phyloP scores from a whole-genome alignment of 2,113 vertebrate species.

The Perca fluviatilis region DNA sequence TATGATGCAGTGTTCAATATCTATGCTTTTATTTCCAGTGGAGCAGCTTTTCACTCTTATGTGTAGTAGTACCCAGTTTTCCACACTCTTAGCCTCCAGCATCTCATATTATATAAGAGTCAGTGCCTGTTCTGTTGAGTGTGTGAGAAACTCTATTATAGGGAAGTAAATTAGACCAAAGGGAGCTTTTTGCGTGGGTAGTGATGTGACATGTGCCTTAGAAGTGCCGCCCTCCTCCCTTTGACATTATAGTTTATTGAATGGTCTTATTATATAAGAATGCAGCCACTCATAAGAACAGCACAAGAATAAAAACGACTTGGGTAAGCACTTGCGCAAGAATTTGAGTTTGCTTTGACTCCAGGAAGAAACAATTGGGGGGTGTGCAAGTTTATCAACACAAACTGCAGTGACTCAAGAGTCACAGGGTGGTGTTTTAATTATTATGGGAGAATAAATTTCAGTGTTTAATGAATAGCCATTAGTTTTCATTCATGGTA shows the following conservation, averaged over 20 bases:
- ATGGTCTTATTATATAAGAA: constrained; percentile 66
- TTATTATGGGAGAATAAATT: background rate
- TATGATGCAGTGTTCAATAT: background rate
- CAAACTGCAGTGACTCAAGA: background rate
- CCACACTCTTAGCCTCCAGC: constrained; percentile 37
- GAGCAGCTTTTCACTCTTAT: background rate
- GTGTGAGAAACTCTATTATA: constrained; percentile 45
- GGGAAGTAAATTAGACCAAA: constrained; percentile 47
- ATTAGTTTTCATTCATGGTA: constrained; percentile 62
- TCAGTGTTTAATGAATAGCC: constrained; percentile 59
- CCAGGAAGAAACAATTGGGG: constrained; percentile 9
- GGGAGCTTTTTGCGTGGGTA: constrained; percentile 15
- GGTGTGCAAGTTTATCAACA: background rate
- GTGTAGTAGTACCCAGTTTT: constrained; percentile 8
- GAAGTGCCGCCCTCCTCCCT: background rate
- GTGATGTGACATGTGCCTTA: constrained; percentile 17
- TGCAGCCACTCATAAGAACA: constrained; percentile 60
- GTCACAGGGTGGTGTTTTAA: background rate
- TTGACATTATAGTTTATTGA: constrained; percentile 61
- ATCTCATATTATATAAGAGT: constrained; percentile 54
- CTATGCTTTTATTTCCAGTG: constrained; percentile 5
- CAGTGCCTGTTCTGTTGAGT: constrained; percentile 42
- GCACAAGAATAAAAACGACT: constrained; percentile 39
- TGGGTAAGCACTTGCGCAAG: constrained; percentile 47
- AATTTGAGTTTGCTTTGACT: constrained; percentile 8